phyloP scores from a whole-genome alignment of 2,888 invertebrate species.

The Pterostichus madidus region DNA sequence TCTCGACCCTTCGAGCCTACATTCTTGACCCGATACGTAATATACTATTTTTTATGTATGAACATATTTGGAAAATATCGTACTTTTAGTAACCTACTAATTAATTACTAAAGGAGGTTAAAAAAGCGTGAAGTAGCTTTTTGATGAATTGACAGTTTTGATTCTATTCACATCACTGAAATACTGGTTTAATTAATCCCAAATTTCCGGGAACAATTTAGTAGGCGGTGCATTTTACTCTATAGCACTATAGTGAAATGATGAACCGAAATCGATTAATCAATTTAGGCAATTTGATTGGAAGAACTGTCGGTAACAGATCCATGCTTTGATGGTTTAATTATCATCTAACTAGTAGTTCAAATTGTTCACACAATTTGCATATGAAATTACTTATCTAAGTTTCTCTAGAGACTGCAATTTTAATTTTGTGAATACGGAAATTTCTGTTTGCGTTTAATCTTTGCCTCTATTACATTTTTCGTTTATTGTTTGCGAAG shows the following conservation, averaged over 20 bases:
- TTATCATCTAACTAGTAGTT: slow-evolving; percentile 2
- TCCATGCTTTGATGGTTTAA: slow-evolving; percentile 1
- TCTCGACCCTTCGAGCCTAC: too few species aligned
- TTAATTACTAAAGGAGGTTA: not conserved
- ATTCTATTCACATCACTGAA: not conserved
- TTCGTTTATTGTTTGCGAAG: too few species aligned
- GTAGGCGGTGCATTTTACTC: slow-evolving; percentile 9
- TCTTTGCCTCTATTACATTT: too few species aligned
- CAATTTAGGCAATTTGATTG: slow-evolving; percentile 13
- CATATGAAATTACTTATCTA: too few species aligned
- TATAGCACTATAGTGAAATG: not conserved
- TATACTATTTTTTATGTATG: too few species aligned
- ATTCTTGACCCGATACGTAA: too few species aligned
- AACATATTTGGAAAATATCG: too few species aligned
- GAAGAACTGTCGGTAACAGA: slow-evolving; percentile 31
- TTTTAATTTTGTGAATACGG: too few species aligned
- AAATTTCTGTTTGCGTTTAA: too few species aligned
- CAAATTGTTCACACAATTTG: not conserved
- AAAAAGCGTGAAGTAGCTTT: not conserved
- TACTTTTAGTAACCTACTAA: too few species aligned
- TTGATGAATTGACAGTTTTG: not conserved
- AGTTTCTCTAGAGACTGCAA: too few species aligned
- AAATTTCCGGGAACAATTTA: slow-evolving; percentile 10
- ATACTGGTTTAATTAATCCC: slow-evolving; percentile 12
- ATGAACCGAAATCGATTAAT: slow-evolving; percentile 18